Percentiles rank a stretch among this genome's conserved stretches.
phyloP scores from a whole-genome alignment of 2,113 vertebrate species.

The Murina feae region DNA sequence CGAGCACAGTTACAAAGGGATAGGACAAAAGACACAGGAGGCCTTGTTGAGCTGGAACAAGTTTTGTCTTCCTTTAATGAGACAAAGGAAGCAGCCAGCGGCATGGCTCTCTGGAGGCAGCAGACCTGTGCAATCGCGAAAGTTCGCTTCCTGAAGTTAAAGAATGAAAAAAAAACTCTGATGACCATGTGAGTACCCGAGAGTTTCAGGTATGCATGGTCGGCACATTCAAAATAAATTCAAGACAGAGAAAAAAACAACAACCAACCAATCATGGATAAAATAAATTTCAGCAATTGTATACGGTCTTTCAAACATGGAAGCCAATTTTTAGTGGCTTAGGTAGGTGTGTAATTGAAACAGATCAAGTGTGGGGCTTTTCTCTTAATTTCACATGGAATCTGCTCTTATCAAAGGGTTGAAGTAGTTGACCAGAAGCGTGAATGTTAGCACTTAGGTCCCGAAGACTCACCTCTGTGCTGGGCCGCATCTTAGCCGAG shows the following conservation, averaged over 20 bases:
- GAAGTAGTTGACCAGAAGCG: background rate
- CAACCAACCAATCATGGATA: background rate
- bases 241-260: too few species aligned
- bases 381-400: background rate
- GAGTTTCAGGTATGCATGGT: background rate
- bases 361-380: background rate
- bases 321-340: background rate
- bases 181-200: constrained; percentile 65
- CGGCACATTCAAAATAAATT: background rate
- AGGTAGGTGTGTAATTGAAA: background rate
- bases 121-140: constrained; percentile 87
- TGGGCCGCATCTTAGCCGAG: background rate
- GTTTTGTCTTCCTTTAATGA: constrained; percentile 73
- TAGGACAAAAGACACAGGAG: constrained; percentile 53
- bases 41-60: constrained; percentile 80
- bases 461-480: background rate
- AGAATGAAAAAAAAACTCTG: constrained; percentile 83
- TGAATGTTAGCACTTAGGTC: background rate
- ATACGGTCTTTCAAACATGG: background rate
- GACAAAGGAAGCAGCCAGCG: constrained; percentile 37
- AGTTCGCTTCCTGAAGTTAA: constrained; percentile 89
- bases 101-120: constrained; percentile 89
- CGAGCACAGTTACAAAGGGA: constrained; percentile 77
- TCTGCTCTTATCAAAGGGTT: background rate
- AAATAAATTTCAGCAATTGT: background rate